Evolutionary conservation across 2,113 vertebrate genomes (phyloP).

Genomic region (Carassius gibelio): DNA sequence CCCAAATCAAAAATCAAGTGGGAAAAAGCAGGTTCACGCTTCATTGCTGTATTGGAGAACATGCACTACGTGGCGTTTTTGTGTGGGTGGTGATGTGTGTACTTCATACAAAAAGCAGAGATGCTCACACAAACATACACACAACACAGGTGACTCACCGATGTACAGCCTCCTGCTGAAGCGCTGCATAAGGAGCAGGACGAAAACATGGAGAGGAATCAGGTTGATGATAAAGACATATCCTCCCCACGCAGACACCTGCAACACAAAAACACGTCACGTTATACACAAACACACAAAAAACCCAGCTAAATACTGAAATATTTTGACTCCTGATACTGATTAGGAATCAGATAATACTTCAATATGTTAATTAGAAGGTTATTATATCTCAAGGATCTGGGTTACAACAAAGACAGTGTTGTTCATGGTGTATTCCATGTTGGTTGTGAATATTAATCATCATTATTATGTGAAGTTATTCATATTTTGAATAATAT

Average conservation of each 20-base stretch:
- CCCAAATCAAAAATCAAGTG: not conserved
- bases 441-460: not conserved
- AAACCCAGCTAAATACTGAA: not conserved
- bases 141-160: slow-evolving; percentile 77
- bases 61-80: not conserved
- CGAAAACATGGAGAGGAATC: slow-evolving; percentile 97
- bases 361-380: not conserved
- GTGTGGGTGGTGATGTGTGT: slow-evolving; percentile 44
- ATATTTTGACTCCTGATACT: not conserved
- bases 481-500: not conserved
- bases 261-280: not conserved
- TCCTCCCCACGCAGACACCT: slow-evolving; percentile 99
- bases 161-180: slow-evolving; percentile 97
- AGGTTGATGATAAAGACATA: slow-evolving; percentile 84
- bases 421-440: not conserved
- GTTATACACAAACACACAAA: not conserved
- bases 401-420: not conserved
- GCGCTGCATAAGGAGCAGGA: slow-evolving; percentile 95
- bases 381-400: not conserved
- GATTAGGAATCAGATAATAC: not conserved
- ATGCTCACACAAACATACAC: slow-evolving; percentile 38
- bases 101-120: slow-evolving; percentile 24
- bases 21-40: not conserved
- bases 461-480: not conserved
- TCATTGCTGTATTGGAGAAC: not conserved